Evolutionary conservation across 2,888 invertebrate genomes (phyloP).

Genomic region (Erebia epiphron): DNA sequence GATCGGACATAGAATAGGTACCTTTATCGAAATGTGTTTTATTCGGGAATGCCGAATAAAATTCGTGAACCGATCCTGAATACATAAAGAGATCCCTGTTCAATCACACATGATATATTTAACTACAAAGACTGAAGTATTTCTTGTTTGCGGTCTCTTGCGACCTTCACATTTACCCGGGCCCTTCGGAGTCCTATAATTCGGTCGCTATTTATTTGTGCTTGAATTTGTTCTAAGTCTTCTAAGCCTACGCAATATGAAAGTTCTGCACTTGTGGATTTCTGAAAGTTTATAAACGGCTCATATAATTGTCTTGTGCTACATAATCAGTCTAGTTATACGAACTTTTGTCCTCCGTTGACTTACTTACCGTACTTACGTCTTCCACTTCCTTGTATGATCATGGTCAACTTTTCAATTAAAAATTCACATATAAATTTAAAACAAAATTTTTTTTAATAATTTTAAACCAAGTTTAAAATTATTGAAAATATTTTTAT

Average conservation of each 20-base stretch:
- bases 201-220: constrained; percentile 10
- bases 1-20: not conserved
- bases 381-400: too few species aligned
- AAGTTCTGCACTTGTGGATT: not conserved
- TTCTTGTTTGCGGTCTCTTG: constrained; percentile 26
- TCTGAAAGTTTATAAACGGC: not conserved
- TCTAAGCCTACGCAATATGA: not conserved
- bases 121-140: constrained; percentile 26
- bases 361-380: too few species aligned
- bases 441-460: too few species aligned
- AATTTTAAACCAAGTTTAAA: too few species aligned
- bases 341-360: too few species aligned
- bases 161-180: constrained; percentile 14
- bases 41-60: constrained; percentile 28
- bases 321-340: not conserved
- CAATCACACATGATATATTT: constrained; percentile 35
- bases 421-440: too few species aligned
- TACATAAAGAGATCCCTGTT: constrained; percentile 34
- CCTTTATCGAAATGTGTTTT: not conserved
- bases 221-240: constrained; percentile 13
- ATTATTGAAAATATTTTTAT: too few species aligned
- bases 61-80: constrained; percentile 19
- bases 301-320: not conserved
- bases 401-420: too few species aligned
- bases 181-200: constrained; percentile 13